Percentiles rank a stretch among this genome's conserved stretches.
Evolutionary conservation across 2,113 vertebrate genomes (phyloP).

Genomic region (Anhinga rufa): DNA sequence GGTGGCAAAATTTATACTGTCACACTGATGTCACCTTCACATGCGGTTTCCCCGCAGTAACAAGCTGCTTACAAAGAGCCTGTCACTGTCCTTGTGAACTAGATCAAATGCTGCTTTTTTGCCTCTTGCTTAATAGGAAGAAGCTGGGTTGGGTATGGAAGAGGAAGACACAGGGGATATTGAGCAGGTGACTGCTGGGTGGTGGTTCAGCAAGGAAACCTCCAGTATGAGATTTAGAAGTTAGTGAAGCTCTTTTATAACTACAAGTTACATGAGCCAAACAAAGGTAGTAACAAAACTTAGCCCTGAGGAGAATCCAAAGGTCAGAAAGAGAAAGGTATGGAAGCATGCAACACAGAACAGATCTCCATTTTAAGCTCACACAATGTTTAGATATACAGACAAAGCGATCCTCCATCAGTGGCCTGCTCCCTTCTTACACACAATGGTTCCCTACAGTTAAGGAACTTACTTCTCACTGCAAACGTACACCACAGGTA

Average conservation of each 20-base stretch:
- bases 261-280: neutral
- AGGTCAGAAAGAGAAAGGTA: neutral
- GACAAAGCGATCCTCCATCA: neutral
- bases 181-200: neutral
- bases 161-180: neutral
- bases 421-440: neutral
- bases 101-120: neutral
- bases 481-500: neutral
- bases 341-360: neutral
- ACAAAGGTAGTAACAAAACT: neutral
- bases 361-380: neutral
- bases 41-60: neutral
- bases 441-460: neutral
- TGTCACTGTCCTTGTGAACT: neutral
- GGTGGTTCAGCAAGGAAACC: neutral
- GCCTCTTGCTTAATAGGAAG: neutral
- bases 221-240: neutral
- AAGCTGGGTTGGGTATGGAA: neutral
- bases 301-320: neutral
- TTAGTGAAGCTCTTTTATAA: neutral
- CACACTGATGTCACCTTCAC: neutral
- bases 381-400: accelerated
- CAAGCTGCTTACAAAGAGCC: neutral
- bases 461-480: neutral
- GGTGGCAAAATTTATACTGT: neutral